These are phyloP conservation scores for Sceloporus tristichus DNA, from an alignment of 2,113 vertebrate genomes.

Conservation along the genomic window DNA sequence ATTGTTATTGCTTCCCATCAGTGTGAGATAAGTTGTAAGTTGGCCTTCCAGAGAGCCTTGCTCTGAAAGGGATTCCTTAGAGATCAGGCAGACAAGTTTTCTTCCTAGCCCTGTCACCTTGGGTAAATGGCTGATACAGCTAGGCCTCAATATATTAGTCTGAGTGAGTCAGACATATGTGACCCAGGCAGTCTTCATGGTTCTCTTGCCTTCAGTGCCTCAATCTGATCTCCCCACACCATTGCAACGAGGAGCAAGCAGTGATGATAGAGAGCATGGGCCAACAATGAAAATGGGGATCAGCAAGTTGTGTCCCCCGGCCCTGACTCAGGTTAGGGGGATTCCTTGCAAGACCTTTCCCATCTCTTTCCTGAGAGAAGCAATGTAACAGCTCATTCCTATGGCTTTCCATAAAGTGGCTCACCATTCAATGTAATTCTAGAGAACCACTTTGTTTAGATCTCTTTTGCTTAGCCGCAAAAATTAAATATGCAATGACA, in stretches of 20 bases:
- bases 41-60: not conserved
- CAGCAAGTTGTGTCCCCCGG: not conserved
- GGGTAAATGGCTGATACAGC: too few species aligned
- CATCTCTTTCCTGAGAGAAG: not conserved
- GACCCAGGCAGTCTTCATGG: too few species aligned
- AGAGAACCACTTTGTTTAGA: constrained; percentile 15
- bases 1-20: not conserved
- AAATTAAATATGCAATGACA: constrained; percentile 22
- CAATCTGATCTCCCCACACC: not conserved
- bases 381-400: not conserved
- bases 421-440: not conserved
- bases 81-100: too few species aligned
- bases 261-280: not conserved
- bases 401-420: not conserved
- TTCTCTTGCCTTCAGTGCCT: too few species aligned
- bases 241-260: not conserved
- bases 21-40: not conserved
- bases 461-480: not conserved
- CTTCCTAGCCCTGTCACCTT: too few species aligned
- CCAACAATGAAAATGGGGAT: not conserved
- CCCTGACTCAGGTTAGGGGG: not conserved
- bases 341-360: too few species aligned
- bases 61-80: not conserved
- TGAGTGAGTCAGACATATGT: too few species aligned
- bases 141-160: too few species aligned